Base-by-base conservation (phyloP, 2,113 vertebrate species). In the Fulica atra region DNA sequence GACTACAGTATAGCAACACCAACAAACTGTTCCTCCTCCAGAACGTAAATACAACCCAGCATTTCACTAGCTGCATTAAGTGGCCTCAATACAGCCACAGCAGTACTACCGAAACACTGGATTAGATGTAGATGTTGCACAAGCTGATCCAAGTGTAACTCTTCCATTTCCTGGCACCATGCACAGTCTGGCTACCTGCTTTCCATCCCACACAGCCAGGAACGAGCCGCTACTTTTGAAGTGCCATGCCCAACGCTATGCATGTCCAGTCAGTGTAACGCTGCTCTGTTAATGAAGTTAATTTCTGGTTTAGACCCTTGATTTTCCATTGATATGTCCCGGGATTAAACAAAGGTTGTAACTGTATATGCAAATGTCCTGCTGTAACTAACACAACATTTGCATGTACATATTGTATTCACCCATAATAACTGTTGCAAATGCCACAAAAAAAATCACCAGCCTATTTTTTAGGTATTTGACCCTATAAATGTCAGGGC, bases 131-230 rank as follows among this genome's bases (percentile, higher is more conserved):
- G 35, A 18, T 48, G 78, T 91, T 66, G 84, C 42, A 56, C 69
- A 87, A 60, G 65, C 65, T 1, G 5, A 86, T 83, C 92, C 94
- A 88, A 20, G 92, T 91, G 93, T 87, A 95, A 95, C 91, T 96
- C 95, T 65, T 81, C 91, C 93, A 84, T 54, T 54, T 68, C 50
- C 13, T 79, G 89, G 73, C 87, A 76, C 25, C 53, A 12, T 61
- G 31, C 1, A 9, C n/a, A 11, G 57, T 18, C 70, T 74, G 76
- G 76, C 61, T 80, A 40, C 65, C 50, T 89, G 20, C 24, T 21
- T 56, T n/a, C 57, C 64, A 36, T 0, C 0, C n/a, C 79, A 83
- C 84, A 79, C 77, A 60, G 56, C 31, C 61, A 60, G 51, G 35
- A 84, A 6, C 53, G 59, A 89, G 68, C 31, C 59, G 83, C 6